Evolutionary conservation across 2,797 vertebrate genomes (phyloP).

Genomic region (Pterois miles): DNA sequence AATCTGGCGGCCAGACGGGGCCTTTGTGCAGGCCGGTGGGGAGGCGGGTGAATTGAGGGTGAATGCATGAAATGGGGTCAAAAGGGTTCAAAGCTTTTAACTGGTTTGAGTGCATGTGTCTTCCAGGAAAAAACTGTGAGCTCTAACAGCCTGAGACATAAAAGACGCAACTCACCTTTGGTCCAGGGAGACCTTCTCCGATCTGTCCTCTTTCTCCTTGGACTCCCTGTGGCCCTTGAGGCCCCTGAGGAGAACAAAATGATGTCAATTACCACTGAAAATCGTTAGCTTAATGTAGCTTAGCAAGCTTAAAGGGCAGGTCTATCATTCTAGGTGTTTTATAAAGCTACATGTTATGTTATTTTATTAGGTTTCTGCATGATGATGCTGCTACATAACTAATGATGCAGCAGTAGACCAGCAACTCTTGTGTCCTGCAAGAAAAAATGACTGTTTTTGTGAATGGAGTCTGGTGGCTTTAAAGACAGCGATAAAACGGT

Average conservation of each 20-base stretch:
- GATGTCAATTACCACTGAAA: background rate
- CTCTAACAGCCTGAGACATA: background rate
- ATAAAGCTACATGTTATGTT: too few relatives aligned
- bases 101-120: background rate
- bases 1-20: slow-evolving; percentile 48
- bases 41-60: background rate
- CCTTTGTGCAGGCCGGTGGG: background rate
- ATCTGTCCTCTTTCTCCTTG: slow-evolving; percentile 87
- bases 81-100: slow-evolving; percentile 40
- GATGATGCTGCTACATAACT: too few relatives aligned
- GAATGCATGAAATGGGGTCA: slow-evolving; percentile 41
- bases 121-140: slow-evolving; percentile 1
- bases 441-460: too few relatives aligned
- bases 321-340: too few relatives aligned
- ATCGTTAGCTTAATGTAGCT: background rate
- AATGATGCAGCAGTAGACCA: too few relatives aligned
- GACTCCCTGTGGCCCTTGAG: slow-evolving; percentile 89
- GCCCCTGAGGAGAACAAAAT: slow-evolving; percentile 80
- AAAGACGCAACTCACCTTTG: slow-evolving; percentile 84
- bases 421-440: too few relatives aligned
- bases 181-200: slow-evolving; percentile 90
- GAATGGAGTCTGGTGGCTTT: too few relatives aligned
- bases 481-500: too few relatives aligned
- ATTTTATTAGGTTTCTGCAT: too few relatives aligned
- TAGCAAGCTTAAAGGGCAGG: too few relatives aligned